Conservation (phyloP, 2,113 vertebrate genomes). For the Corythoichthys intestinalis region DNA sequence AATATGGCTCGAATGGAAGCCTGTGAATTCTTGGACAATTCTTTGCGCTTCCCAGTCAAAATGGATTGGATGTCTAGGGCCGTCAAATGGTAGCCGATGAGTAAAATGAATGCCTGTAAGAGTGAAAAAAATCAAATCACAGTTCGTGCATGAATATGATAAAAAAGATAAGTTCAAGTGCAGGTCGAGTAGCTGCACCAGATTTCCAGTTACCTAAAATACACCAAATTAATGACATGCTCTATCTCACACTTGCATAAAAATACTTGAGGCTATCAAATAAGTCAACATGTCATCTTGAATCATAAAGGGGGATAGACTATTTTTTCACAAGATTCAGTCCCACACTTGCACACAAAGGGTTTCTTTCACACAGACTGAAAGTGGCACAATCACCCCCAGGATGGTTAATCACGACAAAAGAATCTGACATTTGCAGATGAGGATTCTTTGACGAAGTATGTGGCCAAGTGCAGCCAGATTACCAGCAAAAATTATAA, state of each 20-base stretch:
- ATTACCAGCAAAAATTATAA: constrained; percentile 8
- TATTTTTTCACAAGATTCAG: constrained; percentile 29
- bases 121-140: neutral
- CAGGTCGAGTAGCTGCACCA: neutral
- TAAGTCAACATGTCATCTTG: constrained; percentile 45
- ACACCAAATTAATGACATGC: neutral
- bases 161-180: no score
- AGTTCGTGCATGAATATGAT: neutral
- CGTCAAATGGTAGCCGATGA: neutral
- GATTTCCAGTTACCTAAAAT: neutral
- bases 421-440: constrained; percentile 44
- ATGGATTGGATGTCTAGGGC: no score
- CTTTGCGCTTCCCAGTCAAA: no score
- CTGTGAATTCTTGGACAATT: constrained; percentile 6
- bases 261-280: constrained; percentile 39
- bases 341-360: constrained; percentile 34
- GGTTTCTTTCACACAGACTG: constrained; percentile 30
- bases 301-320: constrained; percentile 35
- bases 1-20: constrained; percentile 36
- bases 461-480: constrained; percentile 21
- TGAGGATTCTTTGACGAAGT: constrained; percentile 26
- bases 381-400: constrained; percentile 29
- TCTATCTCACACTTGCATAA: constrained; percentile 8
- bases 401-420: constrained; percentile 36
- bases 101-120: neutral